Percentiles rank a stretch among this genome's conserved stretches.
phyloP scores from a whole-genome alignment of 2,113 vertebrate genomes.

The Halcyon malimbica region DNA sequence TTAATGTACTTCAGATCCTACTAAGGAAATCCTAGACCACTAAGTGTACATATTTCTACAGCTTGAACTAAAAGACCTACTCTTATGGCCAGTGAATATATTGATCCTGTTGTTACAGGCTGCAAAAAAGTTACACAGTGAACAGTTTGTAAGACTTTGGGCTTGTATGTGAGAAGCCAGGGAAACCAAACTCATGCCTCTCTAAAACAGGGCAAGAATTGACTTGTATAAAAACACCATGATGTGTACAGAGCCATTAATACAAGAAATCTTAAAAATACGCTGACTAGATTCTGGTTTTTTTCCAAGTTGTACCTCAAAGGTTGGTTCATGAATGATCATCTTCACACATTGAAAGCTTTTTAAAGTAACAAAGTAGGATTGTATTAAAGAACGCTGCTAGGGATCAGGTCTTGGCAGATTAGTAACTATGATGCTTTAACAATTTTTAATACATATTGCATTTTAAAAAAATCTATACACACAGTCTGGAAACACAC shows the following conservation, averaged over 20 bases:
- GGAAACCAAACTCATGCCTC: background rate
- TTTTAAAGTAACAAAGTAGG: background rate
- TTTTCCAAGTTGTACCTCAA: background rate
- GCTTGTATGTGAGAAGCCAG: background rate
- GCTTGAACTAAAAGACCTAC: background rate
- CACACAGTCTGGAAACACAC: background rate
- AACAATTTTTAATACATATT: background rate
- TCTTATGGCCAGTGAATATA: background rate
- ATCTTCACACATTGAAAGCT: background rate
- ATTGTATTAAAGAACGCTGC: background rate
- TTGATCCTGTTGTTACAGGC: background rate
- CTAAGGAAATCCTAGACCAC: background rate
- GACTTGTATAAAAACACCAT: background rate
- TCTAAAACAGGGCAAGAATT: background rate
- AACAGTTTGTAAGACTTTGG: background rate
- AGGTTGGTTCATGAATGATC: background rate
- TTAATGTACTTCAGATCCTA: background rate
- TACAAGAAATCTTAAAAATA: background rate
- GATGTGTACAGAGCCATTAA: background rate
- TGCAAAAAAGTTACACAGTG: background rate
- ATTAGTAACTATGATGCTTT: background rate
- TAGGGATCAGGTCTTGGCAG: background rate
- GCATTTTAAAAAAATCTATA: background rate
- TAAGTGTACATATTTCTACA: background rate
- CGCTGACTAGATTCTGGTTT: background rate